These are phyloP conservation scores for Neopelma chrysocephalum DNA, from an alignment of 2,797 vertebrate species.

Conservation along the genomic window DNA sequence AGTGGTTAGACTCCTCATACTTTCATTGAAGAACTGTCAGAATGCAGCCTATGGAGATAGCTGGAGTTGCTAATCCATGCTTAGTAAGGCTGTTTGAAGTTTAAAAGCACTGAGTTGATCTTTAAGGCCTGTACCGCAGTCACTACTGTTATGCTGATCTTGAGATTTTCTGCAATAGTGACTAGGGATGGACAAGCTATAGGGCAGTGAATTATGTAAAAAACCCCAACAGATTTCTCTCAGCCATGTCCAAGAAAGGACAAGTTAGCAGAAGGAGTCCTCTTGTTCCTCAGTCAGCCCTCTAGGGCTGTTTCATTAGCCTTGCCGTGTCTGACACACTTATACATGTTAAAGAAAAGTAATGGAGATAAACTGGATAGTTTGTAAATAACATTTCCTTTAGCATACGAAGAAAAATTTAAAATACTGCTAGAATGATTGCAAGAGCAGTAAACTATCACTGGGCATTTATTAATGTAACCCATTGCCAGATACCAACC, in stretches of 20 bases:
- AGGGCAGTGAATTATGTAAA: neutral
- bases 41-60: neutral
- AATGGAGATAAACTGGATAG: neutral
- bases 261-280: neutral
- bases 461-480: neutral
- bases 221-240: neutral
- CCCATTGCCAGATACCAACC: neutral
- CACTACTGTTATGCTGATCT: neutral
- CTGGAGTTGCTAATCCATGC: neutral
- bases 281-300: neutral
- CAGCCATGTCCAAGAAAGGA: neutral
- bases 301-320: neutral
- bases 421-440: neutral
- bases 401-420: neutral
- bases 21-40: neutral
- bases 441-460: neutral
- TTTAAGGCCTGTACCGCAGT: neutral
- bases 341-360: neutral
- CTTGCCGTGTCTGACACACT: neutral
- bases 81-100: neutral
- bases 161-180: neutral
- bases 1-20: neutral
- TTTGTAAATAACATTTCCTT: neutral
- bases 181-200: neutral
- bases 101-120: neutral